Conservation (phyloP, 2,113 vertebrate genomes). For the Thymallus thymallus region DNA sequence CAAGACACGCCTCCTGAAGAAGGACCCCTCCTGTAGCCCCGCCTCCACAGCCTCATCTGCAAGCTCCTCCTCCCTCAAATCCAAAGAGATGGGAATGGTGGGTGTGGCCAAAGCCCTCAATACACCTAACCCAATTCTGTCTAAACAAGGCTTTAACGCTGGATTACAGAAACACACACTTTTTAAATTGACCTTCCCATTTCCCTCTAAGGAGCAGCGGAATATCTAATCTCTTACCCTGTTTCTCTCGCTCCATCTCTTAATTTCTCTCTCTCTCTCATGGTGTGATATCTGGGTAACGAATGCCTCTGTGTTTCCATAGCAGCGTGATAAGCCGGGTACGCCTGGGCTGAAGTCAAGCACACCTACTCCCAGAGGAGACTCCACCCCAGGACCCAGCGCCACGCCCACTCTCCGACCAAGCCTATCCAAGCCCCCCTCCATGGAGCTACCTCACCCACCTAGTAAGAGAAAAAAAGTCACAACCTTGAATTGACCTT, state of each 20-base stretch:
- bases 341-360: constrained; percentile 92
- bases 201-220: neutral
- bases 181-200: neutral
- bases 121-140: neutral
- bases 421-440: constrained; percentile 85
- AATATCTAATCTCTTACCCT: neutral
- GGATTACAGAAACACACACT: neutral
- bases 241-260: neutral
- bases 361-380: constrained; percentile 91
- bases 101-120: neutral
- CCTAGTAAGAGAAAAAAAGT: constrained; percentile 72
- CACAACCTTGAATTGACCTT: too few relatives aligned
- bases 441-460: constrained; percentile 93
- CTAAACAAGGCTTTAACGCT: neutral
- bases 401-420: constrained; percentile 87
- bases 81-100: constrained; percentile 79
- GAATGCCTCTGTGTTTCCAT: constrained; percentile 30
- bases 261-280: neutral
- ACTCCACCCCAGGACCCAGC: constrained; percentile 89
- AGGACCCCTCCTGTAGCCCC: constrained; percentile 90
- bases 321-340: constrained; percentile 92
- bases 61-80: constrained; percentile 95
- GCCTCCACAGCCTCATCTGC: constrained; percentile 93
- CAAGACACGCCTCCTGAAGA: constrained; percentile 87
- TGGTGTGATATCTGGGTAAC: neutral